Conservation (phyloP, 2,113 vertebrate species). For the Laticauda laticaudata region DNA sequence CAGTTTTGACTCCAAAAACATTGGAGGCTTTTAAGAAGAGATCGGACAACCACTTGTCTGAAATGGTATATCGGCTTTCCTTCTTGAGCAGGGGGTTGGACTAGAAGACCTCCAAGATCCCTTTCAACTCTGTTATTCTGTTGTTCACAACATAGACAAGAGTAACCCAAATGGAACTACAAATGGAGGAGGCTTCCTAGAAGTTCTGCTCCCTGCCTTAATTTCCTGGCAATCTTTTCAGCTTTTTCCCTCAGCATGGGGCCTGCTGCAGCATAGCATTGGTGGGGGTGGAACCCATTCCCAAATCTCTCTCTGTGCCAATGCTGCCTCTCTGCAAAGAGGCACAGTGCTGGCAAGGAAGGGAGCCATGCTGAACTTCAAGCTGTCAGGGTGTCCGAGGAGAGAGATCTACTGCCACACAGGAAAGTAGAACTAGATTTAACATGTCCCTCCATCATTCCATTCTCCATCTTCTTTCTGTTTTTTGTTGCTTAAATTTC, state of each 20-base stretch:
- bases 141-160: neutral
- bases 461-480: neutral
- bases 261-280: neutral
- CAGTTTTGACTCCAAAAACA: neutral
- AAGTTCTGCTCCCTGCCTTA: neutral
- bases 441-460: neutral
- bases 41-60: neutral
- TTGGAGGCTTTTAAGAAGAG: neutral
- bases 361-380: neutral
- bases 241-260: neutral
- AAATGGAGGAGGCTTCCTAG: neutral
- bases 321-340: neutral
- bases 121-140: neutral
- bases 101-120: neutral
- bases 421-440: neutral
- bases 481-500: neutral
- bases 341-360: neutral
- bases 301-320: neutral
- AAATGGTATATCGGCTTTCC: neutral
- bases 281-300: neutral
- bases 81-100: neutral
- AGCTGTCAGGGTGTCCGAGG: neutral
- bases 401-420: neutral
- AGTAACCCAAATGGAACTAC: neutral
- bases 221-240: too few species aligned